A percentile compares a stretch with the other conserved stretches of the same genome.
phyloP scores from a whole-genome alignment of 2,113 vertebrate genomes.

The Callocephalon fimbriatum region DNA sequence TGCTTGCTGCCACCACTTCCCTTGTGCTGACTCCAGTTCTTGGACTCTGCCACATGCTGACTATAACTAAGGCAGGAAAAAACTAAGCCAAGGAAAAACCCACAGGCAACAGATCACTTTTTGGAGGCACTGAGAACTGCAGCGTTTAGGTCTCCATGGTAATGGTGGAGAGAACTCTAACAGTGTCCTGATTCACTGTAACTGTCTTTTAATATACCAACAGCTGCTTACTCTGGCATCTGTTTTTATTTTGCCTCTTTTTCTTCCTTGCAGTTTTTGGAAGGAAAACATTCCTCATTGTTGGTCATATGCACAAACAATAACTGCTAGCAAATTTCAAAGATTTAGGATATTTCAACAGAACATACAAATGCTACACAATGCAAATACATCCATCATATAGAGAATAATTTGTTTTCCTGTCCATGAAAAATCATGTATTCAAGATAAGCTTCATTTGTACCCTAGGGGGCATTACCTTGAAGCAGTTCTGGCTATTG shows the following conservation, averaged over 20 bases:
- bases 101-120: background rate
- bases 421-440: background rate
- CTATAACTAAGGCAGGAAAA: background rate
- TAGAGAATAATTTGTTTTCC: background rate
- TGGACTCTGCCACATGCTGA: background rate
- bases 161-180: background rate
- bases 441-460: background rate
- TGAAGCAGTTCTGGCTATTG: background rate
- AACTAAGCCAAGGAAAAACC: background rate
- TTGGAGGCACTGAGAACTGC: background rate
- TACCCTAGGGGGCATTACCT: background rate
- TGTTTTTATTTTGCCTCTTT: background rate
- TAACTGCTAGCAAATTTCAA: background rate
- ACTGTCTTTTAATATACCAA: background rate
- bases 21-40: background rate
- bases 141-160: background rate
- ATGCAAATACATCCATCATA: background rate
- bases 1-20: background rate
- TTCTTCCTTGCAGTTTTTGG: background rate
- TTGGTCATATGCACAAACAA: background rate
- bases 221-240: background rate
- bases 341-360: background rate
- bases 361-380: background rate
- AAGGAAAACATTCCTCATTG: background rate
- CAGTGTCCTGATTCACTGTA: background rate